Conservation (phyloP, 1,140 invertebrate genomes). For the Megalonaias nervosa region DNA sequence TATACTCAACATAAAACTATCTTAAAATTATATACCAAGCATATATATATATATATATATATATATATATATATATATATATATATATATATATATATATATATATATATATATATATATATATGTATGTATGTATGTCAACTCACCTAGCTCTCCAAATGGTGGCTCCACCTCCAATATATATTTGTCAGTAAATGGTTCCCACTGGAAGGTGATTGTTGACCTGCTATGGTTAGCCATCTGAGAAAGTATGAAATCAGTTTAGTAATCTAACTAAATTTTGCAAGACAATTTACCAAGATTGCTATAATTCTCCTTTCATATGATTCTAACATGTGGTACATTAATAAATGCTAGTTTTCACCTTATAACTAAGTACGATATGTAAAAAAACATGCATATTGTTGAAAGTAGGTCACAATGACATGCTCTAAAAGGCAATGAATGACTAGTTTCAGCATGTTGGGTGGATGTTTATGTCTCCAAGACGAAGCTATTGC, state of each 20-base stretch:
- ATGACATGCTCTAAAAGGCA: no score
- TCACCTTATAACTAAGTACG: not conserved
- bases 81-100: no score
- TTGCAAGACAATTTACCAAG: not conserved
- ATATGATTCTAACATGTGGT: not conserved
- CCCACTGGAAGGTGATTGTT: conserved; percentile 69
- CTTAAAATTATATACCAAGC: no score
- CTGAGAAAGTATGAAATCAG: conserved; percentile 44
- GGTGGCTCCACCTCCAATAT: conserved; percentile 69
- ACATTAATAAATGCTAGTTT: not conserved
- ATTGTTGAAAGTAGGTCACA: no score
- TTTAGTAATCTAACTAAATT: not conserved
- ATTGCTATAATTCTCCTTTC: not conserved
- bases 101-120: no score
- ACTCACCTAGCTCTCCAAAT: conserved; percentile 69
- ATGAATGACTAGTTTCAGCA: no score
- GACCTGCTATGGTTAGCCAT: conserved; percentile 70
- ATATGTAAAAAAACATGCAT: not conserved
- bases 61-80: not conserved
- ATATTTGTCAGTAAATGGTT: conserved; percentile 53
- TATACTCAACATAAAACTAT: no score
- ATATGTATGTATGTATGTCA: not conserved
- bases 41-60: not conserved
- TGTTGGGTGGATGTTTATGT: no score
- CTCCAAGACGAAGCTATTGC: no score